Evolutionary conservation across 2,797 vertebrate genomes (phyloP).

Genomic region (Falco novaeseelandiae): DNA sequence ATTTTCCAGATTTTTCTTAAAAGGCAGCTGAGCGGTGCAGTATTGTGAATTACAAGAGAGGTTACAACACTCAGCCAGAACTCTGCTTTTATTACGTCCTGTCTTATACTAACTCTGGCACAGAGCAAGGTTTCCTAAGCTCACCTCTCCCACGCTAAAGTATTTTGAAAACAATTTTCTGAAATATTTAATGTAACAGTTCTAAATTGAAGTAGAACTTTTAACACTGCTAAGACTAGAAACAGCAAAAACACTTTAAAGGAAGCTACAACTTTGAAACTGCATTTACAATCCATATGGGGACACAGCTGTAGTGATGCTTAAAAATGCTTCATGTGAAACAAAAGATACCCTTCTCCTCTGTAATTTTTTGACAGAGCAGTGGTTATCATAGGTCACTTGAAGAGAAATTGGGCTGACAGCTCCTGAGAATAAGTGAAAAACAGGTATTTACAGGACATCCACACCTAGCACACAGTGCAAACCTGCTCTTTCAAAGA

Average conservation of each 20-base stretch:
- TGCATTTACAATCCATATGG: neutral
- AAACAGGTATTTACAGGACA: neutral
- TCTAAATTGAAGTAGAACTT: neutral
- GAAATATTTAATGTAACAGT: neutral
- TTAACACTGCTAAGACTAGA: neutral
- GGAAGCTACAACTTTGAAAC: neutral
- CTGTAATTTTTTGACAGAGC: neutral
- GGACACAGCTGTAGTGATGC: neutral
- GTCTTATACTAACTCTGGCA: constrained; percentile 10
- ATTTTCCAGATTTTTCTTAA: constrained; percentile 46
- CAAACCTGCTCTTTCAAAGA: neutral
- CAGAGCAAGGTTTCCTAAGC: constrained; percentile 9
- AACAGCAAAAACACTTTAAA: neutral
- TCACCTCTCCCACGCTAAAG: constrained; percentile 26
- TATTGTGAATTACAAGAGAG: constrained; percentile 21
- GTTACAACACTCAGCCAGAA: constrained; percentile 21
- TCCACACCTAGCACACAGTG: neutral
- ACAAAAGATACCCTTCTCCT: neutral
- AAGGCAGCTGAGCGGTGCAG: neutral
- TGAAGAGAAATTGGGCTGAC: neutral
- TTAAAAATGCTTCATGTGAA: neutral
- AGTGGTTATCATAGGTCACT: neutral
- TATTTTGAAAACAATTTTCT: constrained; percentile 27
- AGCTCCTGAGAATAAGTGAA: neutral
- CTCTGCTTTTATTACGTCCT: constrained; percentile 7